These are phyloP conservation scores for Mythimna vitellina DNA, from an alignment of 2,888 invertebrate species.

Conservation along the genomic window DNA sequence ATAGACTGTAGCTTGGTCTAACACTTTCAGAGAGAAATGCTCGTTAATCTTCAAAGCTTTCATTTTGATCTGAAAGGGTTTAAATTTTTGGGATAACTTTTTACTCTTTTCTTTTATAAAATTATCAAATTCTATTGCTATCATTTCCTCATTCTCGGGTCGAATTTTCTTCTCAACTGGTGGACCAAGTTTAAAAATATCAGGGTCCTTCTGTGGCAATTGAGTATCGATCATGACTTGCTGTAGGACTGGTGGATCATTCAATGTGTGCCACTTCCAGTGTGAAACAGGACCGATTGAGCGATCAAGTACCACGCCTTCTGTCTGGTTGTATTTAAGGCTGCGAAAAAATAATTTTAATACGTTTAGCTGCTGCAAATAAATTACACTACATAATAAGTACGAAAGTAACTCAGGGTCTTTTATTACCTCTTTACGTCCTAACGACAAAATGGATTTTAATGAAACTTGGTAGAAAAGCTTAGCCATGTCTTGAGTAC, in stretches of 20 bases:
- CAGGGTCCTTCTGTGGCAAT: conserved; percentile 82
- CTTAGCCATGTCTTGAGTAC: background rate
- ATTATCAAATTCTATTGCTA: conserved; percentile 86
- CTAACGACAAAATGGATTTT: too few relatives aligned
- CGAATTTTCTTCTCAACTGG: conserved; percentile 64
- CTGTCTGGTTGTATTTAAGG: conserved; percentile 87
- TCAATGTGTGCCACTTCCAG: conserved; percentile 88
- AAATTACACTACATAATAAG: background rate
- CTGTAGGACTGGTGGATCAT: conserved; percentile 85
- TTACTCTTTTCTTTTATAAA: conserved; percentile 85
- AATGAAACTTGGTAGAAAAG: too few relatives aligned
- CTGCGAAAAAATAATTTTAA: conserved; percentile 65
- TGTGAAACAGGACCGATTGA: conserved; percentile 83
- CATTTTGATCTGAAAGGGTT: conserved; percentile 87
- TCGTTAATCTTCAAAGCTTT: conserved; percentile 87
- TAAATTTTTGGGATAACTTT: conserved; percentile 81
- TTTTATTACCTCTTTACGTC: background rate
- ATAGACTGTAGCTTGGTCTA: conserved; percentile 85
- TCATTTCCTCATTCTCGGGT: conserved; percentile 83
- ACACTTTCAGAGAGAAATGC: conserved; percentile 82
- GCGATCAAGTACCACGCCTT: conserved; percentile 85
- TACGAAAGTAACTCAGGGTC: too few relatives aligned
- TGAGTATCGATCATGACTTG: conserved; percentile 88
- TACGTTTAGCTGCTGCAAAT: background rate
- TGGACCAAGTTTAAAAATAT: conserved; percentile 77